A percentile compares a stretch with the other conserved stretches of the same genome.
Conservation (phyloP, 2,888 invertebrate genomes). For the Eubasilissa splendida region DNA sequence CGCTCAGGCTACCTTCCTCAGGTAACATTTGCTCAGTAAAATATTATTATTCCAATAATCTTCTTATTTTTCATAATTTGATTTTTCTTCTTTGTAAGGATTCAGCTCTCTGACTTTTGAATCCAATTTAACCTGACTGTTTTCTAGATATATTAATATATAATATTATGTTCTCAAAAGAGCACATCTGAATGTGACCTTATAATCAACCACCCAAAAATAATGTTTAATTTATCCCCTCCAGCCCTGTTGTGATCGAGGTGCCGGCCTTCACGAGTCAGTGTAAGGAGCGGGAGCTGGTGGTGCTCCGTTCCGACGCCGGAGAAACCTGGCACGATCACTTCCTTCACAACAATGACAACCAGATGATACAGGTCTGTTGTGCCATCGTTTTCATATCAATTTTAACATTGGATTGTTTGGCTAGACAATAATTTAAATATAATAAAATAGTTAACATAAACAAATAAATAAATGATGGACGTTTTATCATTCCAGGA, state of each 20-base stretch:
- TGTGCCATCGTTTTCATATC: not conserved
- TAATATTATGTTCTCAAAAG: too few relatives aligned
- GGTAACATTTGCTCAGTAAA: conserved; percentile 71
- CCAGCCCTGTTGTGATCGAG: conserved; percentile 92
- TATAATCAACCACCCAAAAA: too few relatives aligned
- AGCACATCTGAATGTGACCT: too few relatives aligned
- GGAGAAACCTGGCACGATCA: conserved; percentile 99
- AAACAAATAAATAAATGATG: not conserved
- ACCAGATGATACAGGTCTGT: conserved; percentile 72
- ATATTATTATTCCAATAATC: too few relatives aligned
- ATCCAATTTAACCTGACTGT: too few relatives aligned
- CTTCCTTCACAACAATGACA: conserved; percentile 74
- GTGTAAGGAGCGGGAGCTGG: conserved; percentile 95
- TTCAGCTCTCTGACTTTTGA: too few relatives aligned
- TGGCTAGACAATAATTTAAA: not conserved
- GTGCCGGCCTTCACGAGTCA: conserved; percentile 98
- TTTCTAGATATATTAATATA: too few relatives aligned
- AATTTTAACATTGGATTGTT: not conserved
- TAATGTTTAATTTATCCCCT: too few relatives aligned
- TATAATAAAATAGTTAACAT: not conserved
- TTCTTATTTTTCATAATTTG: too few relatives aligned
- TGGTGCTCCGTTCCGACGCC: conserved; percentile 96
- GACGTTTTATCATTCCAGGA: conserved; percentile 75
- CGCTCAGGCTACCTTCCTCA: conserved; percentile 95
- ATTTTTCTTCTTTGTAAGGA: too few relatives aligned